Evolutionary conservation across 2,888 invertebrate species (phyloP).

Genomic region (Aproaerema taeniolella): DNA sequence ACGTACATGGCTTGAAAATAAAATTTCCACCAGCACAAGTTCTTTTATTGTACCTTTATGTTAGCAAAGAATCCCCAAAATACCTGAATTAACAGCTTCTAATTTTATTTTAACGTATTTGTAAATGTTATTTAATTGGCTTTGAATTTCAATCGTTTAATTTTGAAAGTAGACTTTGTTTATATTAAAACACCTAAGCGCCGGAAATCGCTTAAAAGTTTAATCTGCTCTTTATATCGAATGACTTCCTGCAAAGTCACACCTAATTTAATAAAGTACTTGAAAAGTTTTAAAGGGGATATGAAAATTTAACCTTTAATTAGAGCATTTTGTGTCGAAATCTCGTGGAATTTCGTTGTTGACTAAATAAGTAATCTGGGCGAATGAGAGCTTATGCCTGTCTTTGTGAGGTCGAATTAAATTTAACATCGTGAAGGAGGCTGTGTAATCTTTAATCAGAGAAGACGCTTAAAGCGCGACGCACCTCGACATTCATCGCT

Average conservation of each 20-base stretch:
- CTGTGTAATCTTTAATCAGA: constrained; percentile 51
- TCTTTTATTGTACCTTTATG: not conserved
- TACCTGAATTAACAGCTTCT: not conserved
- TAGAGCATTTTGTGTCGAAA: constrained; percentile 23
- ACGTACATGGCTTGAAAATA: no score
- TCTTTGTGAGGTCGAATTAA: constrained; percentile 43
- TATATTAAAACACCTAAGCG: not conserved
- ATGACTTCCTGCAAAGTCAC: not conserved
- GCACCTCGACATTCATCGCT: constrained; percentile 43
- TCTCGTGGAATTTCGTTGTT: constrained; percentile 25
- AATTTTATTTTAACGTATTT: not conserved
- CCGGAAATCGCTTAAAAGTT: not conserved
- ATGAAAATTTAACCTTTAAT: constrained; percentile 19
- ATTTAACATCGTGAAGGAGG: constrained; percentile 38
- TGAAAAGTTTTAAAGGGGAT: constrained; percentile 11
- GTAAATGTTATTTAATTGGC: not conserved
- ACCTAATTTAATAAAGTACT: constrained; percentile 4
- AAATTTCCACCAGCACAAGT: no score
- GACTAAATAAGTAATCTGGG: constrained; percentile 36
- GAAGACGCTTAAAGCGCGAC: constrained; percentile 36
- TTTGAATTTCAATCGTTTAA: not conserved
- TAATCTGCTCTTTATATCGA: constrained; percentile 2
- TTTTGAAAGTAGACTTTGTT: not conserved
- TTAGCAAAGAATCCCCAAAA: not conserved
- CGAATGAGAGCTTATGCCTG: constrained; percentile 32